Evolutionary conservation across 1,140 invertebrate genomes (phyloP).

Genomic region (Acyrthosiphon pisum): DNA sequence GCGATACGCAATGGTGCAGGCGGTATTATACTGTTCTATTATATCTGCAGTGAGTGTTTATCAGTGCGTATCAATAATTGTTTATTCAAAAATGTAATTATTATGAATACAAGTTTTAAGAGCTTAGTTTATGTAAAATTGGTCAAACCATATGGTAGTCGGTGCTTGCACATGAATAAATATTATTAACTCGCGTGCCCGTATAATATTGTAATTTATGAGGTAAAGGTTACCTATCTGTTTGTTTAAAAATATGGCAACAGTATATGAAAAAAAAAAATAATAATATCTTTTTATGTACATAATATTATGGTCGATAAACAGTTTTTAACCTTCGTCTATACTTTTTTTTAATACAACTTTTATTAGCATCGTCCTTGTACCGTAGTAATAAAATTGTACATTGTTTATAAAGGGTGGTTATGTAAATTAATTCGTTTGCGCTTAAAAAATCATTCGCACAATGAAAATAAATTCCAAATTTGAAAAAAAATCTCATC

Average conservation of each 20-base stretch:
- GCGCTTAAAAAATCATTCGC: neutral
- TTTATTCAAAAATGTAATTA: neutral
- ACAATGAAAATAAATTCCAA: neutral
- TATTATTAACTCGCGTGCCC: slow-evolving; percentile 13
- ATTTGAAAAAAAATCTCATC: neutral
- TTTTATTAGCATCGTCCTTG: neutral
- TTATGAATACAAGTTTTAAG: neutral
- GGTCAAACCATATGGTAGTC: neutral
- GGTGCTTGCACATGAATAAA: neutral
- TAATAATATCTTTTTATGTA: neutral
- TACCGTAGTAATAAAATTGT: neutral
- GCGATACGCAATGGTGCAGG: neutral
- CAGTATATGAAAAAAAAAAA: neutral
- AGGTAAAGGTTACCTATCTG: slow-evolving; percentile 5
- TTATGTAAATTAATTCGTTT: neutral
- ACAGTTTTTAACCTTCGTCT: neutral
- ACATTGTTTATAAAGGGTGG: neutral
- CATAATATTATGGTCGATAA: neutral
- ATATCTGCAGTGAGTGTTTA: neutral
- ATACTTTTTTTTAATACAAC: neutral
- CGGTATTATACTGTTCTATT: neutral
- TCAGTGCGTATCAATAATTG: neutral
- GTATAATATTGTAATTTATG: neutral
- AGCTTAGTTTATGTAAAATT: neutral
- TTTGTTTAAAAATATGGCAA: neutral